These are phyloP conservation scores for Microplitis mediator DNA, from an alignment of 1,140 invertebrate species.

Conservation along the genomic window DNA sequence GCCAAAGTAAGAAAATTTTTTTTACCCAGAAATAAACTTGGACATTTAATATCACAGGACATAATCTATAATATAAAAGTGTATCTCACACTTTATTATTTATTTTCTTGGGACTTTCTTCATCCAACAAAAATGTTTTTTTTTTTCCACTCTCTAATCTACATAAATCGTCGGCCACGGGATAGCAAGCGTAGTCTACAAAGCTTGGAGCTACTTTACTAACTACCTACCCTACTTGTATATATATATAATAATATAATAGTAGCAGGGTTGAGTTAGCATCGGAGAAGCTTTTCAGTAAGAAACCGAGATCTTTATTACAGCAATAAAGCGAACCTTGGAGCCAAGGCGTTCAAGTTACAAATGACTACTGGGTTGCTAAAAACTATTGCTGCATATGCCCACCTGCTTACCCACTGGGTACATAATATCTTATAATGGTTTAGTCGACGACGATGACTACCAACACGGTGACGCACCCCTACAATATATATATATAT, in stretches of 20 bases:
- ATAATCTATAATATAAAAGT: background rate
- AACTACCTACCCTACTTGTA: conserved; percentile 22
- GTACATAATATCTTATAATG: background rate
- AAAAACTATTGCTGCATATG: conserved; percentile 43
- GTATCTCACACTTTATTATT: background rate
- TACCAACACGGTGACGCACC: background rate
- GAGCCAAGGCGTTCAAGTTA: conserved; percentile 39
- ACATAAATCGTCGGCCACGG: conserved; percentile 41
- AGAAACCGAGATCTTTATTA: conserved; percentile 47
- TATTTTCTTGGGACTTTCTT: background rate
- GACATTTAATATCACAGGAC: conserved; percentile 5
- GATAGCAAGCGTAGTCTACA: background rate
- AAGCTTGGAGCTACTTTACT: conserved; percentile 24
- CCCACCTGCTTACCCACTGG: background rate
- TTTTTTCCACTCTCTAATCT: conserved; percentile 38
- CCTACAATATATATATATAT: background rate
- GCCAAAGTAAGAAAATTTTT: background rate
- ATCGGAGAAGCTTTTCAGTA: conserved; percentile 10
- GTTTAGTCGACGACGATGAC: background rate
- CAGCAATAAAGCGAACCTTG: conserved; percentile 43
- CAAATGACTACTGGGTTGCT: conserved; percentile 45
- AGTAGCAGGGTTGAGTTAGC: background rate
- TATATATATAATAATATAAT: too few relatives aligned
- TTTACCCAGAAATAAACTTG: background rate
- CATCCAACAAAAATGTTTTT: too few relatives aligned